phyloP scores from a whole-genome alignment of 2,113 vertebrate species.

The Eonycteris spelaea region DNA sequence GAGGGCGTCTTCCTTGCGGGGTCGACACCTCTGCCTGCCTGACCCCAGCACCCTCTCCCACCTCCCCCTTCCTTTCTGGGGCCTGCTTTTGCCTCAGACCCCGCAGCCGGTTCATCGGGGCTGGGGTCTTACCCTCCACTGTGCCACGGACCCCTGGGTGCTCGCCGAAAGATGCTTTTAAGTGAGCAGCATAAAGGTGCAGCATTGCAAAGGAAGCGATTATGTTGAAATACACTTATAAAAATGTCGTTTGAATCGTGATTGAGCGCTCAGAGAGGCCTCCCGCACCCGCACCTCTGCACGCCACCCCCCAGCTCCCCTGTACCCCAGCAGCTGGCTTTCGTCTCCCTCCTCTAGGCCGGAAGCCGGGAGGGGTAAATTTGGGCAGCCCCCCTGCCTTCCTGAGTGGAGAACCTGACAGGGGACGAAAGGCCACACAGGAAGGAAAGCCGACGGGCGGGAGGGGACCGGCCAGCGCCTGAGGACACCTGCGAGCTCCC shows the following conservation, averaged over 20 bases:
- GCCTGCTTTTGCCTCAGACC: too few relatives aligned
- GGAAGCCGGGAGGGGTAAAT: neutral
- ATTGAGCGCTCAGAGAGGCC: neutral
- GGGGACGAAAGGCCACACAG: neutral
- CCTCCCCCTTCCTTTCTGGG: too few relatives aligned
- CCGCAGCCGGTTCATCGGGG: accelerated
- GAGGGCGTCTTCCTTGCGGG: accelerated
- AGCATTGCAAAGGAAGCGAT: neutral
- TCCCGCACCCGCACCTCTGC: neutral
- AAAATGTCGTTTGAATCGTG: too few relatives aligned
- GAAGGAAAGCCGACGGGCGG: neutral
- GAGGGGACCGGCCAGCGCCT: neutral
- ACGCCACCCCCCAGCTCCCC: neutral
- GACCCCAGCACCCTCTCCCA: accelerated
- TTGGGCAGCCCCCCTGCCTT: neutral
- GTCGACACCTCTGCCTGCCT: neutral
- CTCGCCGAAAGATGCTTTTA: neutral
- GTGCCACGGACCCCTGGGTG: accelerated
- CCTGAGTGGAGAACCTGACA: neutral
- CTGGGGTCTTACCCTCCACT: neutral
- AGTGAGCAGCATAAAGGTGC: neutral
- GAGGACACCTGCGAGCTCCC: neutral
- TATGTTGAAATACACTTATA: too few relatives aligned
- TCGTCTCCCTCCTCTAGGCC: neutral
- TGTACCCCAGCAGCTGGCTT: accelerated